These are phyloP conservation scores for Paramisgurnus dabryanus DNA, from an alignment of 2,113 vertebrate species.

Conservation along the genomic window DNA sequence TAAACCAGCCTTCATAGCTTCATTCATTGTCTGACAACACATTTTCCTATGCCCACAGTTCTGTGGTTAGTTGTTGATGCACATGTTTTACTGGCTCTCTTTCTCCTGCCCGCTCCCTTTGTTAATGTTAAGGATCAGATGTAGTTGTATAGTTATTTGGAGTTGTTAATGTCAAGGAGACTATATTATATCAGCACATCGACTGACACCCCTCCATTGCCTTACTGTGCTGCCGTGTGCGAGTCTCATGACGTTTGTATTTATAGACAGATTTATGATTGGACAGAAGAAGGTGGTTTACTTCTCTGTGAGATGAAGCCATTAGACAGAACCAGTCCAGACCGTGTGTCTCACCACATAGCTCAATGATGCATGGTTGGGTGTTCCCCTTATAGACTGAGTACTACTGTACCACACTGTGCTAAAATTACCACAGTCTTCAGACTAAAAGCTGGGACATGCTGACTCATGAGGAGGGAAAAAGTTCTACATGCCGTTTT, in stretches of 20 bases:
- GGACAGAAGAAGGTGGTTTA: neutral
- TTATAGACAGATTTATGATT: constrained; percentile 17
- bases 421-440: constrained; percentile 64
- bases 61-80: constrained; percentile 43
- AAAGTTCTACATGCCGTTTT: constrained; percentile 1
- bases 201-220: neutral
- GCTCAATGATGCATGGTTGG: constrained; percentile 29
- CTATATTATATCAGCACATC: neutral
- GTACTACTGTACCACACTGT: constrained; percentile 35
- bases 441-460: constrained; percentile 55
- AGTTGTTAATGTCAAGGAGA: neutral
- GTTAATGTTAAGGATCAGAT: neutral
- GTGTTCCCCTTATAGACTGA: constrained; percentile 31
- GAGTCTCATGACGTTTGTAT: constrained; percentile 19
- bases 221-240: neutral
- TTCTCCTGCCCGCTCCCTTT: neutral
- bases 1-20: neutral
- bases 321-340: constrained; percentile 6
- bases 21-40: neutral
- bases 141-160: neutral
- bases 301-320: constrained; percentile 9
- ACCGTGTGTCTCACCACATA: constrained; percentile 29
- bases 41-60: neutral
- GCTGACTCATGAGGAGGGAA: constrained; percentile 2
- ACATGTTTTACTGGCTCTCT: neutral